Evolutionary conservation across 2,888 invertebrate species (phyloP), one percentile per base, ranked within the genome.

Genomic region (Phyto melanocephala): DNA sequence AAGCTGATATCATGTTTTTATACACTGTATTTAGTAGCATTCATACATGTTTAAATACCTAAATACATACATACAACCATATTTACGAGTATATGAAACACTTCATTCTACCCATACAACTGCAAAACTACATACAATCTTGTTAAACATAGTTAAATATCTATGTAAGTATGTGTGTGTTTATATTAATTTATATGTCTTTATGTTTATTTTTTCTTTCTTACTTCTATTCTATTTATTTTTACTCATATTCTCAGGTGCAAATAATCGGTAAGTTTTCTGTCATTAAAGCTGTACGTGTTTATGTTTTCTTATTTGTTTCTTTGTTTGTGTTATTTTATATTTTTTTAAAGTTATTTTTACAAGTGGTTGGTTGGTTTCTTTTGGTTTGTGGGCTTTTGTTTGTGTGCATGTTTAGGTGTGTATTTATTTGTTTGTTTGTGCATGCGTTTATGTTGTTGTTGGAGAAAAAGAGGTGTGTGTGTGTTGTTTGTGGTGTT

Each of bases 231-330:
- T n/a, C n/a, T n/a, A n/a, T n/a, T n/a, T n/a, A n/a, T n/a, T 35
- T 33, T 1, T 47, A 13, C n/a, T 28, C 17, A 37, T 11, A 58
- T 60, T 60, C 45, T 37, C 20, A 70, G 68, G 52, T 77, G 68
- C 70, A 68, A 76, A 62, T 76, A 76, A 76, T 65, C 52, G 65
- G 75, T 65, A 65, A 70, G 63, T 71, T 71, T 71, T 68, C 67
- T 54, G 15, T 54, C 67, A 54, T 68, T 68, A 68, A 40, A 68
- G 11, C 24, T 7, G 15, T 40, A 54, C 67, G 52, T 68, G 67
- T 54, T 68, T 54, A 68, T 54, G 7, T 42, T 42, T 42, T 40
- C 2, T 15, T 33, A n/a, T 37, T 20, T 37, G 5, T 5, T 7
- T 11, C 5, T 58, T 17, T 28, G 13, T 54, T 13, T 54, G 1